Conservation (phyloP, 1,140 invertebrate genomes). For the Pseudomyrmex cubaensis region DNA sequence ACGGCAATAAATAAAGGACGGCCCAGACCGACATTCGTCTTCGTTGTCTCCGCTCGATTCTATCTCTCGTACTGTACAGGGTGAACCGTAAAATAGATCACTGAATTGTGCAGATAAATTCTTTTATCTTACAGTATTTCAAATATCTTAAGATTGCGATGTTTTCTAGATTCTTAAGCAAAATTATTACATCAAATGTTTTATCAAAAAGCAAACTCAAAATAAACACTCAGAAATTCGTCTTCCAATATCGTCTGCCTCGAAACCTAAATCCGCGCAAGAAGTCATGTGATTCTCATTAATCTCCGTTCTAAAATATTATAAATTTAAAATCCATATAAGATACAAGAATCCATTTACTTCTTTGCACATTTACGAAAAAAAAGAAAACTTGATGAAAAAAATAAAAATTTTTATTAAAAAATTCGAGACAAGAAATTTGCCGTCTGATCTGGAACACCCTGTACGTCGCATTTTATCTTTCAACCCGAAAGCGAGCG, state of each 20-base stretch:
- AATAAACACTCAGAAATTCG: no score
- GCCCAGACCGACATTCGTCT: constrained; percentile 29
- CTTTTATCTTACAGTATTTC: neutral
- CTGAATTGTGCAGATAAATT: neutral
- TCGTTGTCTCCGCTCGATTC: constrained; percentile 35
- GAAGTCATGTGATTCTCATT: neutral
- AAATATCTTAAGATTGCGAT: neutral
- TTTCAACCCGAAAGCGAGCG: neutral
- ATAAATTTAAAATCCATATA: neutral
- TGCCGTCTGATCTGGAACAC: neutral
- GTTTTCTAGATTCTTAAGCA: constrained; percentile 5
- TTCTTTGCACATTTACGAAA: no score
- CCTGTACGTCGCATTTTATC: neutral
- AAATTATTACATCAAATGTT: constrained; percentile 3
- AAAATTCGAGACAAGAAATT: constrained; percentile 11
- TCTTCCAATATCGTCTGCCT: no score
- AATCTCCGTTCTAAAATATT: neutral
- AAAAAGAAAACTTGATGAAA: neutral
- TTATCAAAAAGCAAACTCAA: no score
- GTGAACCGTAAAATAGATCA: constrained; percentile 6
- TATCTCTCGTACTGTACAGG: neutral
- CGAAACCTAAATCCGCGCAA: no score
- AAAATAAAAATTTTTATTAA: neutral
- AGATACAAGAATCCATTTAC: no score
- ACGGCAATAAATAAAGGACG: constrained; percentile 38